Percentiles rank a stretch among this genome's conserved stretches.
Evolutionary conservation across 2,888 invertebrate genomes (phyloP).

Genomic region (Candidula unifasciata): DNA sequence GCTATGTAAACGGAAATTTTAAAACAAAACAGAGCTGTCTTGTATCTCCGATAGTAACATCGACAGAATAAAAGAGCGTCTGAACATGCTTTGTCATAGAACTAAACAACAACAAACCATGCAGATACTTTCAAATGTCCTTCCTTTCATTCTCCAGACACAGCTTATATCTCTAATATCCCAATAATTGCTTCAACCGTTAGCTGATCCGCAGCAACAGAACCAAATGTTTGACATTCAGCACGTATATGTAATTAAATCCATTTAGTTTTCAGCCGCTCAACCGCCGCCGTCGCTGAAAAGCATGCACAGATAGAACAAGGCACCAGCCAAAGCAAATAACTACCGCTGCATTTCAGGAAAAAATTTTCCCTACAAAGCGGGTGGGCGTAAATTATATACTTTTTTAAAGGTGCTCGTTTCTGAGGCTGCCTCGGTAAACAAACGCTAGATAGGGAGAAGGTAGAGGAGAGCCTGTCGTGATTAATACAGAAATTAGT

Average conservation of each 20-base stretch:
- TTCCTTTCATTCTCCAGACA: background rate
- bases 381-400: conserved; percentile 19
- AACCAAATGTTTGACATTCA: conserved; percentile 39
- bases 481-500: background rate
- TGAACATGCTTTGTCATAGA: background rate
- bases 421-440: conserved; percentile 14
- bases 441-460: conserved; percentile 20
- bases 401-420: conserved; percentile 14
- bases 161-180: conserved; percentile 33
- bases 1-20: too few species aligned
- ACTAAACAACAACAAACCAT: background rate
- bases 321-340: conserved; percentile 9
- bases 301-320: conserved; percentile 12
- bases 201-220: background rate
- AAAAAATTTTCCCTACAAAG: conserved; percentile 13
- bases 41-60: too few species aligned
- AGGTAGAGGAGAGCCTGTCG: background rate
- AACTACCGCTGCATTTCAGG: background rate
- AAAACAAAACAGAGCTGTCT: too few species aligned
- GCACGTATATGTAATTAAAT: conserved; percentile 47
- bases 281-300: background rate
- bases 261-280: conserved; percentile 17
- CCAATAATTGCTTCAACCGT: conserved; percentile 34
- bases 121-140: background rate
- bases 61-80: background rate